A percentile compares a stretch with the other conserved stretches of the same genome.
Evolutionary conservation across 2,888 invertebrate species (phyloP).

Genomic region (Synergus itoensis): DNA sequence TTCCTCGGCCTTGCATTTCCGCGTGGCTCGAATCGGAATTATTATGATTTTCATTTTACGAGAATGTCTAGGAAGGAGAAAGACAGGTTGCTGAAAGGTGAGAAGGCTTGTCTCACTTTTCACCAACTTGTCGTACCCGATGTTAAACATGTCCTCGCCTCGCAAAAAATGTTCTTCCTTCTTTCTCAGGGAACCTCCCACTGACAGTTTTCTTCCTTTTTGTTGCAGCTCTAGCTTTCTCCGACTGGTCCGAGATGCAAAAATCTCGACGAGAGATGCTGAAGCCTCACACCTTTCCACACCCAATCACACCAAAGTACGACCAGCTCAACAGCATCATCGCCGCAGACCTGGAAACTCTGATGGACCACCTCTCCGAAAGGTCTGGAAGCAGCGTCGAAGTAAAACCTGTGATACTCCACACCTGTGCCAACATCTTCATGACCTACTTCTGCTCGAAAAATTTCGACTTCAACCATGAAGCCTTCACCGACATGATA

Average conservation of each 20-base stretch:
- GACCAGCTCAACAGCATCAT: conserved; percentile 79
- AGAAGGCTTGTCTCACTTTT: not conserved
- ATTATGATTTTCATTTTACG: not conserved
- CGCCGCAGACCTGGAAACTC: conserved; percentile 72
- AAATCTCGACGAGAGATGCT: conserved; percentile 82
- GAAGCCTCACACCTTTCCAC: conserved; percentile 81
- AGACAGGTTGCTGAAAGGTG: conserved; percentile 18
- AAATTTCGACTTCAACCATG: conserved; percentile 77
- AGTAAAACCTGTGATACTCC: conserved; percentile 79
- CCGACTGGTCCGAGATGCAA: conserved; percentile 84
- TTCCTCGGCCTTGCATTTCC: conserved; percentile 61
- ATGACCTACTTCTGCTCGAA: conserved; percentile 82
- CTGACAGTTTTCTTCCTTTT: conserved; percentile 48
- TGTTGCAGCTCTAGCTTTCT: conserved; percentile 83
- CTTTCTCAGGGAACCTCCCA: not conserved
- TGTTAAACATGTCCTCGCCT: no score
- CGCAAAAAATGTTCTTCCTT: no score
- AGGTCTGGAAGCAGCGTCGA: conserved; percentile 62
- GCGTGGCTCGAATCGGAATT: conserved; percentile 46
- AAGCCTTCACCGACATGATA: conserved; percentile 79
- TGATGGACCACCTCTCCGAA: conserved; percentile 69
- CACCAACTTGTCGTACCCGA: no score
- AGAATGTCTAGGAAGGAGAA: not conserved
- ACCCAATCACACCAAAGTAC: conserved; percentile 80
- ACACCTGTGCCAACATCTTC: conserved; percentile 82